Evolutionary conservation across 2,797 vertebrate genomes (phyloP), one percentile per base, ranked within the genome.

Genomic region (Lepus oiostolus): DNA sequence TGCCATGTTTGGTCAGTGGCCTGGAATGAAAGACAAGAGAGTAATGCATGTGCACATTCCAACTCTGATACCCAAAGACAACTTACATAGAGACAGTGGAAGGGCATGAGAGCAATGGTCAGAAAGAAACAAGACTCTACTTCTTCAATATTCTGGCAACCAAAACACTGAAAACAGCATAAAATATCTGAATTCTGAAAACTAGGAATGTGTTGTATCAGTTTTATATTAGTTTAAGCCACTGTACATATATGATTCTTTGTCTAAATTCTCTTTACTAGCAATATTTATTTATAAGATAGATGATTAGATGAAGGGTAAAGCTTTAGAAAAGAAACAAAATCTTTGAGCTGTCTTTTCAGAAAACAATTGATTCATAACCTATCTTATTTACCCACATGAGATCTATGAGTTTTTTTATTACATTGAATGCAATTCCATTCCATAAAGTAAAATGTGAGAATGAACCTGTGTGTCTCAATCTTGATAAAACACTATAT

Each of bases 281-380:
- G 26, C 42, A 84, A 26, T 38, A 60, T 77, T 90, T 68, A 2
- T 71, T 58, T 72, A 7, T 32, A 67, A 74, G 47, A 65, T 19
- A 87, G 14, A 8, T 50, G 50, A 95, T 52, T 84, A 90, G 28
- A 26, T 28, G 14, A 35, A 77, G 54, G 28, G 65, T 79, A 42
- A 91, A 72, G 32, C 12, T 54, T 85, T 47, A 91, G 16, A 68
- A 26, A 17, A 19, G 22, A 75, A 87, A 47, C 22, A 7, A n/a
- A 91, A 79, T 74, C 32, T 70, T 52, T 88, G 21, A 54, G 21
- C 32, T 85, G 32, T 71, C 35, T 89, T 71, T 90, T 85, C 38
- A 94, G 67, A 26, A 77, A 22, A 65, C 17, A 70, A 60, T 63
- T 72, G 42, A 85, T 60, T 42, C 54, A 38, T 47, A 9, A 0